phyloP scores from a whole-genome alignment of 2,888 invertebrate species.

The Danaus chrysippus region DNA sequence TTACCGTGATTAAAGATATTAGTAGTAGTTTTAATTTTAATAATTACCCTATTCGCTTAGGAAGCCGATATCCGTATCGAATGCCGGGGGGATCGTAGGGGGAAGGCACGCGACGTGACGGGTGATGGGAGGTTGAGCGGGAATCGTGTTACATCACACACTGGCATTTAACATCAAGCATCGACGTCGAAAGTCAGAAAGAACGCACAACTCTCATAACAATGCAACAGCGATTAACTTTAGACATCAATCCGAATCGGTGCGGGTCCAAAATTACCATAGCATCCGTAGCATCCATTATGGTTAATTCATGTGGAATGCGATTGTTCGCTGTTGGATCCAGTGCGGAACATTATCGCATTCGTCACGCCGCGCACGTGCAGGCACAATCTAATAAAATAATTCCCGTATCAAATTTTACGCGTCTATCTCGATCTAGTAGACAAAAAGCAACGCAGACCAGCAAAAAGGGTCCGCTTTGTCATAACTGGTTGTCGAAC shows the following conservation, averaged over 20 bases:
- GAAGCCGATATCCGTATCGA: slow-evolving; percentile 57
- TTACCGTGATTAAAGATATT: slow-evolving; percentile 11
- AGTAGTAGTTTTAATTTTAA: slow-evolving; percentile 42
- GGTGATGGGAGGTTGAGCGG: slow-evolving; percentile 32
- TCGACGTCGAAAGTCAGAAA: slow-evolving; percentile 6
- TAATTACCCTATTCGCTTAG: slow-evolving; percentile 51
- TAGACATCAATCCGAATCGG: slow-evolving; percentile 57
- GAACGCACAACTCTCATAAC: slow-evolving; percentile 15
- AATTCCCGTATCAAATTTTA: slow-evolving; percentile 79
- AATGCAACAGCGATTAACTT: slow-evolving; percentile 52
- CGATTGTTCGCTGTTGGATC: slow-evolving; percentile 66
- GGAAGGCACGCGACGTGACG: slow-evolving; percentile 65
- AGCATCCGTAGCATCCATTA: slow-evolving; percentile 65
- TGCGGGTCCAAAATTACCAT: slow-evolving; percentile 48
- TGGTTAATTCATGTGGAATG: slow-evolving; percentile 74
- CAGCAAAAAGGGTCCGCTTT: slow-evolving; percentile 69
- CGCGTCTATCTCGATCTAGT: slow-evolving; percentile 75
- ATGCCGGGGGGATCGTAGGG: slow-evolving; percentile 41
- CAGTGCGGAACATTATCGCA: slow-evolving; percentile 68
- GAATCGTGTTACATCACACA: slow-evolving; percentile 19
- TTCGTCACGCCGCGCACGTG: slow-evolving; percentile 78
- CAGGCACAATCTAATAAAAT: slow-evolving; percentile 74
- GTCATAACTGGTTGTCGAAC: slow-evolving; percentile 69
- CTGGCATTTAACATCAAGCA: slow-evolving; percentile 11
- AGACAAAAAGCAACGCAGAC: slow-evolving; percentile 65